Percentiles rank a stretch among this genome's conserved stretches.
Conservation (phyloP, 2,888 invertebrate genomes). For the Hyppa rectilinea region DNA sequence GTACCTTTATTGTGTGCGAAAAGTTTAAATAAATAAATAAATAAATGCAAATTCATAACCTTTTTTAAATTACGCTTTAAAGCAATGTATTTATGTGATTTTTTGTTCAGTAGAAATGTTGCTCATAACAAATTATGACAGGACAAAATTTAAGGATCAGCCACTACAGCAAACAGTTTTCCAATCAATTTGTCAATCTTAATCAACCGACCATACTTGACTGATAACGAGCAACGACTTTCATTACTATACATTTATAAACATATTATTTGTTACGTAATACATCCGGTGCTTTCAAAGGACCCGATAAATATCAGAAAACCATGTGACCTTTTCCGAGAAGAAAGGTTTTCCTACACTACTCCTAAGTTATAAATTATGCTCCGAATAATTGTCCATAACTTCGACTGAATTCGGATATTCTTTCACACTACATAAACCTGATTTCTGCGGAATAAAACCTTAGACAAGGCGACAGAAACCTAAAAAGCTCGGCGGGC, state of each 20-base stretch:
- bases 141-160: background rate
- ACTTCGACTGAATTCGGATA: conserved; percentile 35
- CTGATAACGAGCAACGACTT: background rate
- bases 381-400: conserved; percentile 42
- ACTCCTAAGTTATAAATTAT: conserved; percentile 40
- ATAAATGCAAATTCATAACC: background rate
- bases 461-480: conserved; percentile 25
- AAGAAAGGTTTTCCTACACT: conserved; percentile 30
- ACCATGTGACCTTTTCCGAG: conserved; percentile 23
- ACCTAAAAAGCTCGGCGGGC: conserved; percentile 11
- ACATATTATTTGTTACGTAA: conserved; percentile 2
- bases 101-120: background rate
- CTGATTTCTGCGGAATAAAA: conserved; percentile 27
- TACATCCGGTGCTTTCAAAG: conserved; percentile 2
- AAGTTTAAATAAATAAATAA: too few relatives aligned
- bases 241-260: background rate
- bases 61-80: too few relatives aligned
- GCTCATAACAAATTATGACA: background rate
- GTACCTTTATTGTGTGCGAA: too few relatives aligned
- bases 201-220: background rate
- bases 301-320: conserved; percentile 31
- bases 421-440: conserved; percentile 52
- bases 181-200: background rate
- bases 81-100: too few relatives aligned
- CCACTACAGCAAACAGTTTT: background rate